Conservation (phyloP, 1,140 invertebrate species). For the Drosophila ironensis region DNA sequence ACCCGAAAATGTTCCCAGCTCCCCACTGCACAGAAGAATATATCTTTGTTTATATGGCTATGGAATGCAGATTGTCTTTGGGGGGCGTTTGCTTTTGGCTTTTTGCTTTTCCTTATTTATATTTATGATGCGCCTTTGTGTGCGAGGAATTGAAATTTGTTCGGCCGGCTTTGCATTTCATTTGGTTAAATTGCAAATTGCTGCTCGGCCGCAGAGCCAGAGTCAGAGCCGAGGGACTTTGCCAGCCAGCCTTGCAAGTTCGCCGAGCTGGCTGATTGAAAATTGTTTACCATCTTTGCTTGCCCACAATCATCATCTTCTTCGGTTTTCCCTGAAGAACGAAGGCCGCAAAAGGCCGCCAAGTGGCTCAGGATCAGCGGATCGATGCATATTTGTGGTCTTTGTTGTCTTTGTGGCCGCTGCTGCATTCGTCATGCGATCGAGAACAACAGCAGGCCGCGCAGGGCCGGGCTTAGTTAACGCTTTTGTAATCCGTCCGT, state of each 20-base stretch:
- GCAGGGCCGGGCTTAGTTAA: slow-evolving; percentile 65
- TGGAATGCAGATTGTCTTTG: slow-evolving; percentile 21
- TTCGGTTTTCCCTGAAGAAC: slow-evolving; percentile 65
- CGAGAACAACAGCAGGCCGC: slow-evolving; percentile 24
- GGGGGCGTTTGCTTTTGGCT: too few species aligned
- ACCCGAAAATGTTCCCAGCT: slow-evolving; percentile 54
- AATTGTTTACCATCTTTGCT: slow-evolving; percentile 41
- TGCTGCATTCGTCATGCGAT: slow-evolving; percentile 67
- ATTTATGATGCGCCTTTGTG: slow-evolving; percentile 38
- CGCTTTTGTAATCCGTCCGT: slow-evolving; percentile 59
- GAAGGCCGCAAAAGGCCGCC: slow-evolving; percentile 26
- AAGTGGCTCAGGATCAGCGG: slow-evolving; percentile 38
- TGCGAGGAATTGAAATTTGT: slow-evolving; percentile 44
- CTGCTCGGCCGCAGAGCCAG: too few species aligned
- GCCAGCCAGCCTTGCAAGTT: slow-evolving; percentile 16
- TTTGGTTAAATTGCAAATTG: slow-evolving; percentile 59
- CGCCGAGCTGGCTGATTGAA: slow-evolving; percentile 37
- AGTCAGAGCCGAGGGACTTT: slow-evolving; percentile 32
- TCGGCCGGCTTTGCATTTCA: slow-evolving; percentile 68
- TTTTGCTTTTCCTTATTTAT: slow-evolving; percentile 40
- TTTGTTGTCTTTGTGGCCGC: slow-evolving; percentile 53
- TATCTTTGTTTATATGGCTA: slow-evolving; percentile 6
- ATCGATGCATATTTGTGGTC: slow-evolving; percentile 71
- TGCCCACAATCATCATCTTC: not conserved
- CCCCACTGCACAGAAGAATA: not conserved